Evolutionary conservation across 92 coral and sea anemone species (phyloP), one percentile per base, ranked within the genome.

Genomic region (Palythoa grandis): DNA sequence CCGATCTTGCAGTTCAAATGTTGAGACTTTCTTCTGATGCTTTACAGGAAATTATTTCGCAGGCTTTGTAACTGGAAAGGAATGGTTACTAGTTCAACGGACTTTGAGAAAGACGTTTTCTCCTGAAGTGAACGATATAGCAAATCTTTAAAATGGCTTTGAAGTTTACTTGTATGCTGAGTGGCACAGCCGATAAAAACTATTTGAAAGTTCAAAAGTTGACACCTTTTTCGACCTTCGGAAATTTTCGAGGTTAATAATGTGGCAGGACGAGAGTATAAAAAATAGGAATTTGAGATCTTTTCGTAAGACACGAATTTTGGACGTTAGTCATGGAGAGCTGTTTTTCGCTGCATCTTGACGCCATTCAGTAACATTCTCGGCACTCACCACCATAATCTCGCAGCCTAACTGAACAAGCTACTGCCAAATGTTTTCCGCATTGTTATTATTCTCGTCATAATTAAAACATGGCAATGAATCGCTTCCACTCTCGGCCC

Each of bases 401-500:
- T 4, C 39, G 8, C 70, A 52, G 47, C 15, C 39, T 3, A 72
- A 74, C 1, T 29, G 35, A 24, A 58, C 8, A 54, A 61, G 1
- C 61, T 47, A 80, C 87, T 68, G 89, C 98, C 98, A 94, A 23
- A 90, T 88, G 68, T 58, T 69, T 60, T 85, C 86, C 70, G 86
- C 57, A 40, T 70, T 78, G 63, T 92, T 94, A 76, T 94, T 92
- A 74, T 92, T 94, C 12, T 85, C 91, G 78, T 92, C 98, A n/a
- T 87, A 72, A 69, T 90, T 88, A 88, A 91, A 91, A 70, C 87
- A 91, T 66, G 75, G 86, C 35, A 88, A 50, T 23, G 91, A 75
- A 52, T 92, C 98, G 58, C 74, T 85, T 68, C 95, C 93, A 39
- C 91, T 84, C 61, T 94, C 98, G 17, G 98, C 98, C 98, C 98